Conservation (phyloP, 2,797 vertebrate genomes). For the Bradypodion ventrale region DNA sequence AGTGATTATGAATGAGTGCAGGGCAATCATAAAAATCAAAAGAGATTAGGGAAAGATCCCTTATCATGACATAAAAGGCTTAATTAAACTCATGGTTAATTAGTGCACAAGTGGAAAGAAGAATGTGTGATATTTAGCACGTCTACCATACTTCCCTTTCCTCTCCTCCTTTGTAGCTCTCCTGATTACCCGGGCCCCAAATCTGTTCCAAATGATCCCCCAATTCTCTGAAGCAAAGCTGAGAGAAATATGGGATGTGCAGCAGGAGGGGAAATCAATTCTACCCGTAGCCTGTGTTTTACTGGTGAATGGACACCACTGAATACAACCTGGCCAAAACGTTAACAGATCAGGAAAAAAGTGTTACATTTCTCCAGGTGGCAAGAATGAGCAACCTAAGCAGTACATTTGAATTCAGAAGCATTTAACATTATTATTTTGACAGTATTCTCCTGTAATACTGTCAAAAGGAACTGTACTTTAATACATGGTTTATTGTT, state of each 20-base stretch:
- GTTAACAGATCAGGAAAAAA: neutral
- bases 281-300: too few species aligned
- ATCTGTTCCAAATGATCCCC: neutral
- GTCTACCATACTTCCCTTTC: too few species aligned
- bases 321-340: neutral
- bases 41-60: too few species aligned
- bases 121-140: neutral
- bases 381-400: neutral
- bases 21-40: neutral
- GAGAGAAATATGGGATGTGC: neutral
- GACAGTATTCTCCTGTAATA: neutral
- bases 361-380: too few species aligned
- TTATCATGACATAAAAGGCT: neutral
- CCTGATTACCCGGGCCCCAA: too few species aligned
- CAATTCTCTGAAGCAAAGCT: neutral
- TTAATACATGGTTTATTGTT: neutral
- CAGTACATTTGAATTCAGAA: neutral
- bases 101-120: neutral
- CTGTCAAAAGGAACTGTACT: neutral
- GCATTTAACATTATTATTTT: neutral
- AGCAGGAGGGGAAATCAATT: too few species aligned
- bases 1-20: neutral
- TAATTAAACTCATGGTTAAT: neutral
- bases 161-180: too few species aligned
- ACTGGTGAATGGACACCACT: neutral